phyloP scores from a whole-genome alignment of 1,140 invertebrate genomes.

The Archivesica marissinica region DNA sequence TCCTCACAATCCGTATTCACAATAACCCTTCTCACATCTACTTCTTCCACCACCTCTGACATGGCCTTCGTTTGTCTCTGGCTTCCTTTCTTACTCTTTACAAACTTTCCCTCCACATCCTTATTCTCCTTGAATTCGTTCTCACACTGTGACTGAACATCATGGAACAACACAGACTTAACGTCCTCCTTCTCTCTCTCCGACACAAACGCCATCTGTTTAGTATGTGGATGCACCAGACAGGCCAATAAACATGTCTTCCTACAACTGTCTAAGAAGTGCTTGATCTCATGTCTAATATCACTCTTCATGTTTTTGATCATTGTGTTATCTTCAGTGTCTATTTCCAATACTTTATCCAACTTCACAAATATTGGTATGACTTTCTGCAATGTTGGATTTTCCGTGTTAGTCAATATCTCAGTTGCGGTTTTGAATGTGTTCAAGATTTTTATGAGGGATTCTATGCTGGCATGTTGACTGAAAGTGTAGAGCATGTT shows the following conservation, averaged over 20 bases:
- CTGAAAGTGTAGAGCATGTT: slow-evolving; percentile 20
- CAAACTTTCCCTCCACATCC: slow-evolving; percentile 18
- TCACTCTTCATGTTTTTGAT: slow-evolving; percentile 34
- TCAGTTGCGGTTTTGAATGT: slow-evolving; percentile 50
- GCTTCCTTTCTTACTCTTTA: slow-evolving; percentile 37
- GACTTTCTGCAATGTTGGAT: slow-evolving; percentile 53
- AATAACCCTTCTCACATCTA: slow-evolving; percentile 36
- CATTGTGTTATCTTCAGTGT: slow-evolving; percentile 30
- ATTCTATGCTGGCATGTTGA: slow-evolving; percentile 37
- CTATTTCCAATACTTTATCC: slow-evolving; percentile 41
- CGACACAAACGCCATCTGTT: slow-evolving; percentile 59
- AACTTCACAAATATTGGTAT: slow-evolving; percentile 60
- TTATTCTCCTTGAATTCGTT: slow-evolving; percentile 5
- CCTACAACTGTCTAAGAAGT: neutral
- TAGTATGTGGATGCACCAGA: slow-evolving; percentile 52
- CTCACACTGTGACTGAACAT: slow-evolving; percentile 26
- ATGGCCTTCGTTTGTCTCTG: slow-evolving; percentile 43
- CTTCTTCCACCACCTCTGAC: slow-evolving; percentile 33
- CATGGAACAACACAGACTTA: slow-evolving; percentile 20
- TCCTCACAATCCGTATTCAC: slow-evolving; percentile 26
- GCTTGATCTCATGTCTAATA: slow-evolving; percentile 28
- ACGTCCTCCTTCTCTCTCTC: slow-evolving; percentile 33
- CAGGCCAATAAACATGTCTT: slow-evolving; percentile 46
- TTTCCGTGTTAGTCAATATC: slow-evolving; percentile 28
- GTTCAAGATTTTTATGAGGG: slow-evolving; percentile 34